These are phyloP conservation scores for Antheraea pernyi DNA, from an alignment of 1,140 invertebrate species.

Conservation along the genomic window DNA sequence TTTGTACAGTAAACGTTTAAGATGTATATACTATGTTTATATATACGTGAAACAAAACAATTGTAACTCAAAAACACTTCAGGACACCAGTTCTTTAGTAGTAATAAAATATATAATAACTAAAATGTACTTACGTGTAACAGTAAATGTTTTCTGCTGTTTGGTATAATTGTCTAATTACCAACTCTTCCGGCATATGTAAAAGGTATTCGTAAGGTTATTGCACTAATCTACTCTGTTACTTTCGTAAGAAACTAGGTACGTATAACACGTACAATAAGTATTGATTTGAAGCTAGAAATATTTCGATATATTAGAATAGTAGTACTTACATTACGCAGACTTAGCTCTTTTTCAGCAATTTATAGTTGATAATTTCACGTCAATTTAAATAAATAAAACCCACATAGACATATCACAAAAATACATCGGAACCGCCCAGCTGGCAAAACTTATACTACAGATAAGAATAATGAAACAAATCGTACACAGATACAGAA, in stretches of 20 bases:
- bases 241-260: constrained; percentile 34
- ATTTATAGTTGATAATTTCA: background rate
- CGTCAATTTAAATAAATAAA: constrained; percentile 14
- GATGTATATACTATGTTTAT: no score
- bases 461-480: constrained; percentile 19
- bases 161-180: no score
- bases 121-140: no score
- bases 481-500: background rate
- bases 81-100: no score
- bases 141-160: no score
- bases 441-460: constrained; percentile 62
- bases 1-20: no score
- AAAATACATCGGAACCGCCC: constrained; percentile 58
- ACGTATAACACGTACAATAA: constrained; percentile 7
- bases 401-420: constrained; percentile 19
- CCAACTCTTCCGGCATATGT: constrained; percentile 9
- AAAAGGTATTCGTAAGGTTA: constrained; percentile 25
- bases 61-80: no score
- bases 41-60: no score
- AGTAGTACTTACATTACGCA: constrained; percentile 31
- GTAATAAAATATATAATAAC: no score
- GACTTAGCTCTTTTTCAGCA: background rate
- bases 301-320: constrained; percentile 15
- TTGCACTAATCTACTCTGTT: constrained; percentile 33
- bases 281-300: constrained; percentile 37